Percentiles rank a stretch among this genome's conserved stretches.
Conservation (phyloP, 1,140 invertebrate genomes). For the Meloidogyne hapla region DNA sequence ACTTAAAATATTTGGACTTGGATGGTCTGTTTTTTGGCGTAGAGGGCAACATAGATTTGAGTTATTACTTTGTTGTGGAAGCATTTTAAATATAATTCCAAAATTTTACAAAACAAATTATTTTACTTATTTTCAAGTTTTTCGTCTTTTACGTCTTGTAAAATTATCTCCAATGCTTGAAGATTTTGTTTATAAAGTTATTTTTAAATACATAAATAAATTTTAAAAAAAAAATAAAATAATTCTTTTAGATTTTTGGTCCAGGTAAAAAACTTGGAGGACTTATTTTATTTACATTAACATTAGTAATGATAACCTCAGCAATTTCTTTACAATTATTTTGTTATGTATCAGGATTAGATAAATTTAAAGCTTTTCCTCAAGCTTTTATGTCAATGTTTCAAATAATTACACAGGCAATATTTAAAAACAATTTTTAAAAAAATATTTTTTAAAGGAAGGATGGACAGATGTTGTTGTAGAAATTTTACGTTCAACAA, state of each 20-base stretch:
- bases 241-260: slow-evolving; percentile 78
- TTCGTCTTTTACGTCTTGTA: slow-evolving; percentile 88
- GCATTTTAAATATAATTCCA: slow-evolving; percentile 83
- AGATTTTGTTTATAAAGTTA: slow-evolving; percentile 92
- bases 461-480: slow-evolving; percentile 79
- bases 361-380: slow-evolving; percentile 96
- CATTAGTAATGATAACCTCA: slow-evolving; percentile 94
- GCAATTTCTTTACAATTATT: slow-evolving; percentile 98
- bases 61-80: slow-evolving; percentile 86
- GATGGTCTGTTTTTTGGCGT: slow-evolving; percentile 86
- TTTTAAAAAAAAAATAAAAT: slow-evolving; percentile 68
- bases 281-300: slow-evolving; percentile 98
- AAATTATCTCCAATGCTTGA: slow-evolving; percentile 98
- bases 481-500: slow-evolving; percentile 86
- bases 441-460: slow-evolving; percentile 72
- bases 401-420: slow-evolving; percentile 83
- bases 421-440: not conserved
- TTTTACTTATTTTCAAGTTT: slow-evolving; percentile 81
- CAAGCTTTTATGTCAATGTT: slow-evolving; percentile 99
- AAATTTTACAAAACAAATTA: slow-evolving; percentile 80
- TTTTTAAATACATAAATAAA: not conserved
- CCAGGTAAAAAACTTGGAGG: slow-evolving; percentile 97
- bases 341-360: slow-evolving; percentile 85
- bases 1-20: slow-evolving; percentile 96
- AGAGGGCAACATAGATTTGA: slow-evolving; percentile 98